Conservation (phyloP, 2,797 vertebrate species). For the Sebastes taczanowskii region DNA sequence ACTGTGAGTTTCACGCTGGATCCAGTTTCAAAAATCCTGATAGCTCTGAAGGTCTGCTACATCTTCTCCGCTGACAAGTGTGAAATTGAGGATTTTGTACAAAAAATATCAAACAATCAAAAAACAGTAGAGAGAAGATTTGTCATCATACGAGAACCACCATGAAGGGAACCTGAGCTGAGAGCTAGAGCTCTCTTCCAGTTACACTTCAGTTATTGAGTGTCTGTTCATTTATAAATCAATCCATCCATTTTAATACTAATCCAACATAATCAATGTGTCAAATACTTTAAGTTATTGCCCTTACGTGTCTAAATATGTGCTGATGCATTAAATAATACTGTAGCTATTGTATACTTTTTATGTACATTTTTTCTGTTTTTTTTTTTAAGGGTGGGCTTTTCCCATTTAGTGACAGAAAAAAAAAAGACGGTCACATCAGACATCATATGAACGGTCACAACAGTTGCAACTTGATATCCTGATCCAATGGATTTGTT, state of each 20-base stretch:
- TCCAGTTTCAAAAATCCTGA: constrained; percentile 23
- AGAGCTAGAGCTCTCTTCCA: neutral
- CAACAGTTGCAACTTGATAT: too few species aligned
- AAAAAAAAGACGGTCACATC: too few species aligned
- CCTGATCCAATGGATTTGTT: too few species aligned
- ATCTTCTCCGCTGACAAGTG: constrained; percentile 37
- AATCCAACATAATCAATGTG: too few species aligned
- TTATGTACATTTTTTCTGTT: accelerated
- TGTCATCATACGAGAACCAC: neutral
- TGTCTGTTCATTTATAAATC: neutral
- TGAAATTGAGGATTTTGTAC: constrained; percentile 35
- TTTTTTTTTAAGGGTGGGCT: too few species aligned
- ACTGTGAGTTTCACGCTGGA: neutral
- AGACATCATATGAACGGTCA: too few species aligned
- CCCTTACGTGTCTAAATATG: neutral
- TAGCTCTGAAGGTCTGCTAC: neutral
- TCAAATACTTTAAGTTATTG: neutral
- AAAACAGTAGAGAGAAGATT: constrained; percentile 4
- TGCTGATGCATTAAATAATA: neutral
- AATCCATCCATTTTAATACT: neutral
- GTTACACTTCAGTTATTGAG: neutral
- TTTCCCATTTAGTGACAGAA: accelerated
- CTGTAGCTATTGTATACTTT: neutral
- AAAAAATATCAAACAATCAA: neutral
- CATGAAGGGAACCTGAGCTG: neutral